Base-by-base conservation (phyloP, 2,888 invertebrate genomes). In the Dromius quadrimaculatus region DNA sequence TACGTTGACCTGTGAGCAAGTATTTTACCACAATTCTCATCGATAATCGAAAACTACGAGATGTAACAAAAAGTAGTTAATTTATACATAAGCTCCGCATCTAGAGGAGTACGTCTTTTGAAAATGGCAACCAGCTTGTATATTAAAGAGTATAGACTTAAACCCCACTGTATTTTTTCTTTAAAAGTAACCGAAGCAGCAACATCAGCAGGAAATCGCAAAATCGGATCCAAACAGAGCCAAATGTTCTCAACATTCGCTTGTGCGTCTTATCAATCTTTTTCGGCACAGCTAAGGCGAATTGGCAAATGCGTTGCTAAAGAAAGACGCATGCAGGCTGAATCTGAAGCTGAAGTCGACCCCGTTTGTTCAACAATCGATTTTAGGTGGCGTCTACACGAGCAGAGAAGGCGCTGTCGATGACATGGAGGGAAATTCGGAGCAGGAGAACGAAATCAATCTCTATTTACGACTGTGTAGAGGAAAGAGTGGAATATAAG, bases 251-350 rank as follows among this genome's bases (percentile, higher is more conserved):
- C 20, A 47, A 59, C 36, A 34, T 59, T 59, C 59, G 23, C 9
- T 19, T 23, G 20, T 59, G 36, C 59, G 59, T 59, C 36, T 59
- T 59, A 59, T 59, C 59, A 59, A 59, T 59, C 59, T 59, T 22
- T 11, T 32, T 8, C 8, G 5, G n/a, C n/a, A n/a, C 15, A 6
- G 41, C 8, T 8, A 13, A 2, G 23, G 47, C 15, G 17, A 17
- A 45, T n/a, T 20, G 19, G 19, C 9, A 9, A 20, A 47, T n/a
- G 20, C 47, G 22, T 47, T 5, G 47, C 19, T 36, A 23, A 2
- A n/a, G 19, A 23, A 47, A 47, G 47, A 47, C 47, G 47, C 20
- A 50, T 22, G 50, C 50, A 50, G 28, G 50, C 13, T 23, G 22
- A 28, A 28, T 3, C 3, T 8, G 28, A 28, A 28, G 28, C 3